Evolutionary conservation across 2,797 vertebrate species (phyloP).

Genomic region (Hozukius guyotensis): DNA sequence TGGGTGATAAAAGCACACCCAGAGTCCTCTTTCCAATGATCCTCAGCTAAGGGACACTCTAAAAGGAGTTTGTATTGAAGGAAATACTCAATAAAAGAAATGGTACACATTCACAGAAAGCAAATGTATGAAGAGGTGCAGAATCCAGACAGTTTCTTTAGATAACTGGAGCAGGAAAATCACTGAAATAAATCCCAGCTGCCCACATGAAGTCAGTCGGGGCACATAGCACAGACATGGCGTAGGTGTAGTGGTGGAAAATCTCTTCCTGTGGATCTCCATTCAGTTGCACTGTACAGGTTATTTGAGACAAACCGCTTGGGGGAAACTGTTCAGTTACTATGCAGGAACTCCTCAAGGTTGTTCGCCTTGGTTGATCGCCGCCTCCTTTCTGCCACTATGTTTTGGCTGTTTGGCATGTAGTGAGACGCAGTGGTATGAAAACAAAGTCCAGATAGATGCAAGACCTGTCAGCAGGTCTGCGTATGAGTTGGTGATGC

Average conservation of each 20-base stretch:
- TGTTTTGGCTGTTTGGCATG: slow-evolving; percentile 53
- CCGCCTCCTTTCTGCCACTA: neutral
- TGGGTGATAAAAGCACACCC: slow-evolving; percentile 25
- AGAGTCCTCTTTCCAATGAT: slow-evolving; percentile 4
- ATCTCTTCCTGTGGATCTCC: slow-evolving; percentile 15
- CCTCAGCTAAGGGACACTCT: neutral
- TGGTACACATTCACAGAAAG: neutral
- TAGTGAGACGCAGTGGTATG: slow-evolving; percentile 43
- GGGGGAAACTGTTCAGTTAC: neutral
- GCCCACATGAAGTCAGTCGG: slow-evolving; percentile 44
- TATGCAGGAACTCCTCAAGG: slow-evolving; percentile 9
- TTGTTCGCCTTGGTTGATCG: neutral
- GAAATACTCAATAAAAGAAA: neutral
- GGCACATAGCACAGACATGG: slow-evolving; percentile 43
- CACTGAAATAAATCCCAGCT: slow-evolving; percentile 37
- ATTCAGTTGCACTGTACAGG: slow-evolving; percentile 18
- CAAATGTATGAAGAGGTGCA: neutral
- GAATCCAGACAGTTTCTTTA: neutral
- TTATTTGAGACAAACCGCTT: slow-evolving; percentile 5
- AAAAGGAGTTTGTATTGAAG: neutral
- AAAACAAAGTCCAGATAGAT: slow-evolving; percentile 56
- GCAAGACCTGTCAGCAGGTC: neutral
- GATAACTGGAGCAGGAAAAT: slow-evolving; percentile 21
- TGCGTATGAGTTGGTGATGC: neutral
- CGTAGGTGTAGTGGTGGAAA: slow-evolving; percentile 43